Conservation (phyloP, 2,113 vertebrate genomes). For the Brachyhypopomus occidentalis region DNA sequence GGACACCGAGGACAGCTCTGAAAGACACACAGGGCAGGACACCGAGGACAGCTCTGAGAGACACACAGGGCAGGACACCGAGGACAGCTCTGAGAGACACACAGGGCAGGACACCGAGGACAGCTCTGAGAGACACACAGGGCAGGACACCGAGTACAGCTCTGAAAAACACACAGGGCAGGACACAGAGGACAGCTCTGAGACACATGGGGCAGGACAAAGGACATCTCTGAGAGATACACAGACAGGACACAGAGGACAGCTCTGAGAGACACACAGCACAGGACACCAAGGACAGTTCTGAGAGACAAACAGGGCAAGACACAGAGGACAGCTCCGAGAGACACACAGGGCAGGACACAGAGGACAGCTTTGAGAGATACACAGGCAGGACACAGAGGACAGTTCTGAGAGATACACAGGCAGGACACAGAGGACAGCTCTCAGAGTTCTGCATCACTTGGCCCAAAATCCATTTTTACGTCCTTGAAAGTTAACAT, state of each 20-base stretch:
- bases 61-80: too few relatives aligned
- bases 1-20: too few relatives aligned
- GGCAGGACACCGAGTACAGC: too few relatives aligned
- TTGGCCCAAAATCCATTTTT: not conserved
- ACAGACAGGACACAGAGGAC: constrained; percentile 16
- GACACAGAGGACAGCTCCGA: not conserved
- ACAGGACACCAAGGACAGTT: not conserved
- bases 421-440: not conserved
- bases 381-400: constrained; percentile 15
- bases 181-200: too few relatives aligned
- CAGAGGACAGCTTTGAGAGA: not conserved
- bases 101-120: too few relatives aligned
- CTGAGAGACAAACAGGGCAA: not conserved
- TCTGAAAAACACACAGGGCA: too few relatives aligned
- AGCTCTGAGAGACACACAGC: not conserved
- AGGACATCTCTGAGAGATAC: not conserved
- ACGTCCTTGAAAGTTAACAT: not conserved
- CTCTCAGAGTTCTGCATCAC: not conserved
- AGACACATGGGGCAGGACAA: too few relatives aligned
- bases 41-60: too few relatives aligned
- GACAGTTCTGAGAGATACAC: not conserved
- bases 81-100: too few relatives aligned
- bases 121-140: too few relatives aligned
- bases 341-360: not conserved
- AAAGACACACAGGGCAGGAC: too few relatives aligned